Percentiles rank a stretch among this genome's conserved stretches.
phyloP scores from a whole-genome alignment of 2,113 vertebrate genomes.

The Danionella cerebrum region DNA sequence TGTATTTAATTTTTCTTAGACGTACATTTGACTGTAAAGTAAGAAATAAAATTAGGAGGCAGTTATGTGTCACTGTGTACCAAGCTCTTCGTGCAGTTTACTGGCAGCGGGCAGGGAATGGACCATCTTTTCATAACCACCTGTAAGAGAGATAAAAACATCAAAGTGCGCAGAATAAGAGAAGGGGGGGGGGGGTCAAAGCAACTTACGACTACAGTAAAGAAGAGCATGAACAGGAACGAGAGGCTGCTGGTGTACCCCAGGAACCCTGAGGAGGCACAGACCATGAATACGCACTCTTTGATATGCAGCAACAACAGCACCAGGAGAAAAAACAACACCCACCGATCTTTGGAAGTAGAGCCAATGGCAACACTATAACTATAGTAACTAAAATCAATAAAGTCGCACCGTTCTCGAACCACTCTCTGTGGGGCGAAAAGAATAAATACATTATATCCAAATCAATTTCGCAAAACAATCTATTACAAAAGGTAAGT shows the following conservation, averaged over 20 bases:
- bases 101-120: conserved; percentile 81
- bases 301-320: neutral
- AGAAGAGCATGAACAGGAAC: conserved; percentile 90
- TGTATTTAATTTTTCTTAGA: too few species aligned
- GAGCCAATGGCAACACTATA: conserved; percentile 80
- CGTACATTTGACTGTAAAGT: too few species aligned
- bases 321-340: neutral
- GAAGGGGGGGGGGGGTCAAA: neutral
- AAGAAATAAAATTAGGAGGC: too few species aligned
- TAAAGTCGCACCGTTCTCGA: conserved; percentile 75
- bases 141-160: conserved; percentile 49
- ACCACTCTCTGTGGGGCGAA: conserved; percentile 67
- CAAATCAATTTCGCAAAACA: neutral
- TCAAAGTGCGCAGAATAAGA: neutral
- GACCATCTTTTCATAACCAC: conserved; percentile 86
- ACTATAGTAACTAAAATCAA: conserved; percentile 75
- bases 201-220: conserved; percentile 84
- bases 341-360: conserved; percentile 89
- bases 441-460: neutral
- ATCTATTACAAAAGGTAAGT: too few species aligned
- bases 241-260: conserved; percentile 93
- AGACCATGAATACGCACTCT: conserved; percentile 34
- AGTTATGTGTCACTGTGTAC: conserved; percentile 38
- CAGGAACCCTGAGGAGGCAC: conserved; percentile 83
- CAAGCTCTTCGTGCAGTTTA: conserved; percentile 50